Evolutionary conservation across 2,888 invertebrate species (phyloP), one percentile per base, ranked within the genome.

Genomic region (Dasysyrphus albostriatus): DNA sequence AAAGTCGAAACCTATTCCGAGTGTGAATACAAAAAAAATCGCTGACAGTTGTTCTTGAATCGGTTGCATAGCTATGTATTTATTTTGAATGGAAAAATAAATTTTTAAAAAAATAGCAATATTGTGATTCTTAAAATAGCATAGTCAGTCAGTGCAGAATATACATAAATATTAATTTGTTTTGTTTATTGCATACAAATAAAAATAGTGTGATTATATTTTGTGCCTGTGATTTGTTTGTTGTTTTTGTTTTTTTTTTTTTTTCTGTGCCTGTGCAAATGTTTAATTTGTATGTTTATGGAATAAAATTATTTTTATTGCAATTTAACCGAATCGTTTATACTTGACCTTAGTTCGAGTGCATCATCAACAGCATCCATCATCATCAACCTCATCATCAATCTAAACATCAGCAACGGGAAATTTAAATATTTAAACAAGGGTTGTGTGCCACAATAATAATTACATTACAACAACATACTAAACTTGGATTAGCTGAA

Each of bases 301-400:
- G 42, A 67, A 59, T 73, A 51, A 42, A 58, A 39, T 59, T 59
- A 39, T 19, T 37, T 16, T 32, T 16, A 67, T 54, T 67, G 69
- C 80, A 69, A 74, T 69, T 65, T 76, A 76, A 82, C 65, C 77
- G 65, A 73, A 73, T 73, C 47, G 58, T 83, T 59, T 51, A 74
- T 24, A 24, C 74, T 83, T 74, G 69, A 56, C 37, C 37, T 74
- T 42, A 51, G 42, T 67, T 72, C 70, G 65, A 72, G 47, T 58
- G 63, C 65, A 82, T 74, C 67, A 54, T 24, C 59, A 39, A 19
- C 59, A 39, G 24, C 59, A 39, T 37, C 37, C 16, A 39, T 19
- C 59, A 37, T 19, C 39, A 42, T n/a, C 49, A 47, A 2, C 16
- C 24, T 19, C 59, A 37, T 19, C 39, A 42, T n/a, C 49, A 47